A percentile compares a stretch with the other conserved stretches of the same genome.
Evolutionary conservation across 2,888 invertebrate species (phyloP).

Genomic region (Bellardia pandia): DNA sequence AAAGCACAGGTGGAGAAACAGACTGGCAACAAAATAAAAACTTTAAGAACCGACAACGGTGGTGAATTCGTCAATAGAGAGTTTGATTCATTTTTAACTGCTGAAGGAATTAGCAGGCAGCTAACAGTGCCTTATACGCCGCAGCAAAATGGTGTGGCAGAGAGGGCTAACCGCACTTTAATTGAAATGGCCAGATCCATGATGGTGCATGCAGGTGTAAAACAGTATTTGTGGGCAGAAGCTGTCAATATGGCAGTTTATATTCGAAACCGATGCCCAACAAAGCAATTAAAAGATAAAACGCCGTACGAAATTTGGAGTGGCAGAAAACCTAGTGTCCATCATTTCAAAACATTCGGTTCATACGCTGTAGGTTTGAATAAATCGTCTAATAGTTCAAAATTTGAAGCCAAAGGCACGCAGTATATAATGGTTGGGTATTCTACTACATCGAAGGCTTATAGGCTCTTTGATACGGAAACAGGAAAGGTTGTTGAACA

Average conservation of each 20-base stretch:
- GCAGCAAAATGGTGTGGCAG: no score
- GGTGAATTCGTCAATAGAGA: slow-evolving; percentile 35
- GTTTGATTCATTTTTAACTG: slow-evolving; percentile 32
- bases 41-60: slow-evolving; percentile 48
- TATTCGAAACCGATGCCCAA: slow-evolving; percentile 13
- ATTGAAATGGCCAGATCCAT: no score
- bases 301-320: slow-evolving; percentile 48
- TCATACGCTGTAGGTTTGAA: slow-evolving; percentile 65
- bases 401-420: not conserved
- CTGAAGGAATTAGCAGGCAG: slow-evolving; percentile 6
- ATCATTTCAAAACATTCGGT: slow-evolving; percentile 72
- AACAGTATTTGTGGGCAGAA: no score
- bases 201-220: no score
- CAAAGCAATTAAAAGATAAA: slow-evolving; percentile 36
- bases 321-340: slow-evolving; percentile 67
- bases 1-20: slow-evolving; percentile 34
- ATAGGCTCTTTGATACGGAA: not conserved
- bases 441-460: slow-evolving; percentile 5
- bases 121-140: slow-evolving; percentile 32
- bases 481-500: slow-evolving; percentile 6
- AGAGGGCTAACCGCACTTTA: no score
- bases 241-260: not conserved
- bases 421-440: slow-evolving; percentile 18
- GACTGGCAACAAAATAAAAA: slow-evolving; percentile 54
- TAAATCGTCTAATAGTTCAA: slow-evolving; percentile 46